Evolutionary conservation across 92 coral and sea anemone species (phyloP), one percentile per base, ranked within the genome.

Genomic region (Zoanthus sansibaricus): DNA sequence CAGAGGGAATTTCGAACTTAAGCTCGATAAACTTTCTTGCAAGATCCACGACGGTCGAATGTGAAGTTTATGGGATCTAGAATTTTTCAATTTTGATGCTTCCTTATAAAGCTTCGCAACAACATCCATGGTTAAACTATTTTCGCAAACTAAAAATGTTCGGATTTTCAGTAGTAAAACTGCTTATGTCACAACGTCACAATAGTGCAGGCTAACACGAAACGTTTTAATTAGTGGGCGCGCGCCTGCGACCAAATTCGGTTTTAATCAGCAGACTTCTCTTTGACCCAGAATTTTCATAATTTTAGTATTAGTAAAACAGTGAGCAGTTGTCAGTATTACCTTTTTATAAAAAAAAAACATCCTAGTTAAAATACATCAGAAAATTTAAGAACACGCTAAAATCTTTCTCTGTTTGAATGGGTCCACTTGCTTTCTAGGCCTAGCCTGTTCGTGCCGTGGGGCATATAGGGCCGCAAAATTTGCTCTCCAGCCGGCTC

Each of bases 1-100:
- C 42, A 97, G 89, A 7, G 99, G 99, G 72, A 97, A 97, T 86
- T 95, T 97, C 72, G 92, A 83, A 62, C 96, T 90, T 70, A 97
- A 89, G 73, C 99, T 97, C 83, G 56, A 72, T 58, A 97, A 86
- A 78, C 94, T 88, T 75, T 97, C 99, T 30, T 91, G 87, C 83
- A 94, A 69, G 30, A 95, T 79, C 92, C 98, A 95, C 30, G 94
- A 90, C 14, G 98, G 98, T 15, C 91, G 90, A 33, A 97, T 92
- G n/a, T 93, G 95, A 25, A 95, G 78, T 14, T 82, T 80, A 47
- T 25, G 32, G 44, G 11, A 12, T 16, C 67, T 44, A 1, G 75
- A 4, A 32, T 66, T 67, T 67, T 80, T 47, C 46, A 31, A 32
- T 37, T 49, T n/a, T 42, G 85, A 46, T 67, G 85, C 75, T 48